Evolutionary conservation across 2,797 vertebrate species (phyloP).

Genomic region (Novumbra hubbsi): DNA sequence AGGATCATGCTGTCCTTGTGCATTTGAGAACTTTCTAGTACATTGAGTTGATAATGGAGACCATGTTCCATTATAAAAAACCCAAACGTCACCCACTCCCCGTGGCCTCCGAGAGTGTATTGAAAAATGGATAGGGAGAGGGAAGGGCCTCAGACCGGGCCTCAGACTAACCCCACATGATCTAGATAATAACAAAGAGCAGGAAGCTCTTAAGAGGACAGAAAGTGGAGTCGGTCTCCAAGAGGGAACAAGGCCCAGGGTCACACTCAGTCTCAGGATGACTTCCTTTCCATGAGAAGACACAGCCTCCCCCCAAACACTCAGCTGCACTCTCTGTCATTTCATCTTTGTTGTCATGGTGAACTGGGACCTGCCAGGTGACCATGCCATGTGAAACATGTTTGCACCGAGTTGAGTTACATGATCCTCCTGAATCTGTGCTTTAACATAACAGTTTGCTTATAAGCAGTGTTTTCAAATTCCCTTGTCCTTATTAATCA

Average conservation of each 20-base stretch:
- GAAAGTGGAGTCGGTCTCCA: constrained; percentile 40
- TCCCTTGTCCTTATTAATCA: background rate
- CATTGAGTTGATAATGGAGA: background rate
- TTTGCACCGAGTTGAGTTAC: background rate
- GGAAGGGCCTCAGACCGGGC: background rate
- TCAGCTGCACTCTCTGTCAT: background rate
- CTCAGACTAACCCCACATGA: background rate
- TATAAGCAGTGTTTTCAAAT: background rate
- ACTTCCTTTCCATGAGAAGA: background rate
- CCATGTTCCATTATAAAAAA: background rate
- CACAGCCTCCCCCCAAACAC: background rate
- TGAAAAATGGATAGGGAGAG: background rate
- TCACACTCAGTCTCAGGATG: constrained; percentile 10
- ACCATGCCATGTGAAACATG: background rate
- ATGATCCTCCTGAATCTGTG: background rate
- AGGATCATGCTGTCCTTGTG: background rate
- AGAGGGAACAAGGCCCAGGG: constrained; percentile 21
- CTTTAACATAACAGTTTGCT: background rate
- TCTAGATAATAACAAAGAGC: constrained; percentile 29
- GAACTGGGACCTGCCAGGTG: background rate
- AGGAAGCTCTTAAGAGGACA: constrained; percentile 45
- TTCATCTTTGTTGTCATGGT: background rate
- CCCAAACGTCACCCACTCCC: background rate
- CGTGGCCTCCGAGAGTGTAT: background rate
- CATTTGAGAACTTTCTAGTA: background rate